Base-by-base conservation (phyloP, 2,113 vertebrate species). In the Cephalopterus ornatus region DNA sequence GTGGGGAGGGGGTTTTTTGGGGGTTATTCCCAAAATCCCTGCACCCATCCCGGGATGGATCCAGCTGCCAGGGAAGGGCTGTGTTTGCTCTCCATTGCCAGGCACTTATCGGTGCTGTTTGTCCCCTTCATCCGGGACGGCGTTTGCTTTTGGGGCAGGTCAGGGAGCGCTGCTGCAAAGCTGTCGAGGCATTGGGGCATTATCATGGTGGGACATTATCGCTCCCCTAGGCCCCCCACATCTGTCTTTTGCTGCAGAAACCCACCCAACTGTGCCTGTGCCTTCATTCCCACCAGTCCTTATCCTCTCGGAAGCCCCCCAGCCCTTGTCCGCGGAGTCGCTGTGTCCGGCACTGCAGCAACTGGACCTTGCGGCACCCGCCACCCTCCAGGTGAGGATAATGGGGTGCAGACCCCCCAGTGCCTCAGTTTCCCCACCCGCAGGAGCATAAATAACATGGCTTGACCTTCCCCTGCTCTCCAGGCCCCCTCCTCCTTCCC, bases 321-420 rank as follows among this genome's bases (percentile, higher is more conserved):
- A 59, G 17, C 79, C 83, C 23, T 26, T 41, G 1, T 16, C 16
- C 0, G n/a, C 12, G 0, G 52, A 93, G 9, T 67, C 74, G 0
- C 86, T 97, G 86, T 89, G 68, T 75, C 92, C 97, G 2, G 98
- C 97, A 4, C 83, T 97, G 35, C 96, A 97, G 94, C 97, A 97
- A 27, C 89, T 98, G 73, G 88, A 97, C 46, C 80, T 98, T 24
- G 90, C 74, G 3, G 78, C 89, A 16, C 19, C 96, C 39, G 0
- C 97, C 66, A 1, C 89, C 39, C 19, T 85, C 8, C 97, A 98
- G 98, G 98, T 98, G 96, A 26, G 39, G 41, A 58, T 1, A 2
- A 4, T 4, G 8, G 56, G 65, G 3, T 30, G 39, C 24, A 21
- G 3, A 47, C 14, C 13, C 4, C 32, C n/a, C 65, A 9, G 23